These are phyloP conservation scores for Nycticryphes semicollaris DNA, from an alignment of 2,113 vertebrate genomes.

Conservation along the genomic window DNA sequence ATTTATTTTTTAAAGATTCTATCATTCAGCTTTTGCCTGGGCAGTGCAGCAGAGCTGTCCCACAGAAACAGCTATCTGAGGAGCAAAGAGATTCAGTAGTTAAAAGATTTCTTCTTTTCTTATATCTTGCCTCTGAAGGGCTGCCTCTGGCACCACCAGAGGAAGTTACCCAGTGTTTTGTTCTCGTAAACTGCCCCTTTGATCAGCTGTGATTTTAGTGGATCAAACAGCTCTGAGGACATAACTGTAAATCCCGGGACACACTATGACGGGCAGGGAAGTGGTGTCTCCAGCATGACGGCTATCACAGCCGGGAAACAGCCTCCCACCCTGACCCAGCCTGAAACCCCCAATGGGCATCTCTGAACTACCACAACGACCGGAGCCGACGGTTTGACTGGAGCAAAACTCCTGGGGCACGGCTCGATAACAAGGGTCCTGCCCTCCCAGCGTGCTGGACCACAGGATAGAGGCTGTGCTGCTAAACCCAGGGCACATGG, in stretches of 20 bases:
- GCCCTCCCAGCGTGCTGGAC: accelerated
- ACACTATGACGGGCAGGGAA: neutral
- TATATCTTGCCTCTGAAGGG: neutral
- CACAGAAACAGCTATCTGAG: neutral
- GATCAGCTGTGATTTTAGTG: neutral
- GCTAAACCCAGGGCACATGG: accelerated
- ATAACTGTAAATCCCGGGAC: neutral
- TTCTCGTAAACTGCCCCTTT: slow-evolving; percentile 57
- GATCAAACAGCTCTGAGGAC: slow-evolving; percentile 53
- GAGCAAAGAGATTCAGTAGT: neutral
- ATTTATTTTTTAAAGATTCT: neutral
- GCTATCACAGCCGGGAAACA: neutral
- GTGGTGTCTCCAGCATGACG: neutral
- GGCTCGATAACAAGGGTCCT: neutral
- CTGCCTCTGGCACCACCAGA: slow-evolving; percentile 40
- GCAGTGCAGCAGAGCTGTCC: neutral
- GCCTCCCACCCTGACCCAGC: neutral
- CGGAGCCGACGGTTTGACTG: neutral
- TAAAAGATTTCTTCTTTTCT: slow-evolving; percentile 9
- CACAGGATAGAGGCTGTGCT: accelerated
- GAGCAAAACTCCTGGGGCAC: neutral
- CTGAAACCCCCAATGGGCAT: neutral
- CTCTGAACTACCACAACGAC: neutral
- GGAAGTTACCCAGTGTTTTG: slow-evolving; percentile 52
- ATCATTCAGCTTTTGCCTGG: neutral